Evolutionary conservation across 2,888 invertebrate genomes (phyloP).

Genomic region (Agonopterix arenella): DNA sequence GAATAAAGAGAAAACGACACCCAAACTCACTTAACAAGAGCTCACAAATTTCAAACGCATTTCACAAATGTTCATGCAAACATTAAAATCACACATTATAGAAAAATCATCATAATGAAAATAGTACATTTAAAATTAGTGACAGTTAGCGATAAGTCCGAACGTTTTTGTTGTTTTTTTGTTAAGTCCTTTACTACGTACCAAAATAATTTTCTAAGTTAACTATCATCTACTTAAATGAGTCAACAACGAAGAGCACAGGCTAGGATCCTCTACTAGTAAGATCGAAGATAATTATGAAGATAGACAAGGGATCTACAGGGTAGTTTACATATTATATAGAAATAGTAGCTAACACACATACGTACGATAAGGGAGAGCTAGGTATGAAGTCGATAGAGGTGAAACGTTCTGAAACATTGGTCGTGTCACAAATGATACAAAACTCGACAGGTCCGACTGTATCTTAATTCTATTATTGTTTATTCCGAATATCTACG

Average conservation of each 20-base stretch:
- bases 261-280: constrained; percentile 41
- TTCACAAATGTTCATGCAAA: constrained; percentile 1
- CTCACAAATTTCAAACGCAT: constrained; percentile 19
- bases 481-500: constrained; percentile 64
- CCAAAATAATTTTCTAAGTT: constrained; percentile 66
- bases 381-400: constrained; percentile 14
- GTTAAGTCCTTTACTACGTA: constrained; percentile 49
- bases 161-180: constrained; percentile 25
- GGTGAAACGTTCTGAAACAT: constrained; percentile 20
- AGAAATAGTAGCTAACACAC: constrained; percentile 32
- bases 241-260: constrained; percentile 71
- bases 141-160: constrained; percentile 52
- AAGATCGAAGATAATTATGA: constrained; percentile 43
- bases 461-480: constrained; percentile 60
- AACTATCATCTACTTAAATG: constrained; percentile 47
- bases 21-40: constrained; percentile 53
- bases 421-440: constrained; percentile 46
- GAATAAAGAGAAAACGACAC: constrained; percentile 64
- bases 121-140: constrained; percentile 61
- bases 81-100: constrained; percentile 2
- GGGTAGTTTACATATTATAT: constrained; percentile 36
- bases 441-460: constrained; percentile 35
- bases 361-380: constrained; percentile 21
- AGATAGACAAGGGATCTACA: constrained; percentile 18
- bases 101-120: not conserved